These are phyloP conservation scores for Nothoprocta perdicaria DNA, from an alignment of 2,113 vertebrate genomes.

Conservation along the genomic window DNA sequence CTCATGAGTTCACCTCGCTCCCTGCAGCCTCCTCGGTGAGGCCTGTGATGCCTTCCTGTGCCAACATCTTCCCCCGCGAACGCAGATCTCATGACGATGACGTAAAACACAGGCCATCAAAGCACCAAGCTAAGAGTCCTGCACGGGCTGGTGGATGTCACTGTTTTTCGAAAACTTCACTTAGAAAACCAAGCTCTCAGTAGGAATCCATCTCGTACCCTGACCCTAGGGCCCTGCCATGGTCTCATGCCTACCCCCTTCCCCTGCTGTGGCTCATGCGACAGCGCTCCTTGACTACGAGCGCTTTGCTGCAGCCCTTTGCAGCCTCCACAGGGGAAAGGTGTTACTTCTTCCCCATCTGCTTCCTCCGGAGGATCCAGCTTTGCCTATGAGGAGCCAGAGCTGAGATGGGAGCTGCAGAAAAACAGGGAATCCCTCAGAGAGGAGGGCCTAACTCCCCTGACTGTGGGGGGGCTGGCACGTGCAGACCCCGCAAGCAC, in stretches of 20 bases:
- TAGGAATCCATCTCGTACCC: no score
- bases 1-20: rapidly evolving
- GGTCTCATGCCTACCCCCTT: not conserved
- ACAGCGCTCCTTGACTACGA: rapidly evolving
- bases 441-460: not conserved
- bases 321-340: not conserved
- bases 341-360: not conserved
- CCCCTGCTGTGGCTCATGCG: not conserved
- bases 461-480: not conserved
- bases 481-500: not conserved
- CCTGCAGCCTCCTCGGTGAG: not conserved
- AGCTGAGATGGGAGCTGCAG: rapidly evolving
- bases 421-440: not conserved
- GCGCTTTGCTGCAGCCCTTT: rapidly evolving
- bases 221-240: not conserved
- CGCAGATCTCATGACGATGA: rapidly evolving
- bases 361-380: not conserved
- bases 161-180: not conserved
- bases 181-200: not conserved
- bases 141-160: not conserved
- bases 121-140: not conserved
- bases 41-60: rapidly evolving
- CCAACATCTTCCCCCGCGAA: rapidly evolving
- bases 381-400: not conserved
- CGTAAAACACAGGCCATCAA: not conserved